Base-by-base conservation (phyloP, 2,113 vertebrate species). In the Strix uralensis region DNA sequence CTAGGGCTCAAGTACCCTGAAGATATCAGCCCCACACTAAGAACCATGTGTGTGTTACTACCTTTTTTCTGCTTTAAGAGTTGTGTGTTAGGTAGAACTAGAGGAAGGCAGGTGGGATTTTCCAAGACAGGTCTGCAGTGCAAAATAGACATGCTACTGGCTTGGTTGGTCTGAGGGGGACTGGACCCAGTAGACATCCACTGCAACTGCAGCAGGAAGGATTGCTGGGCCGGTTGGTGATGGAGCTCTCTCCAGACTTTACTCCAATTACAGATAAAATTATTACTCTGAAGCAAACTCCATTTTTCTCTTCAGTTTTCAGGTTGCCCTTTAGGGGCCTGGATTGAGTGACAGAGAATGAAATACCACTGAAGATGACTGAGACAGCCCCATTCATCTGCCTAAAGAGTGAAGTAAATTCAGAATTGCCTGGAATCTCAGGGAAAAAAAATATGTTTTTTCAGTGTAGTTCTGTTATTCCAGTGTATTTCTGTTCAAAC, bases 401-500 rank as follows among this genome's bases (percentile, higher is more conserved):
- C 18, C 5, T 42, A 27, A 91, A 66, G 4, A 14, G 13, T 52
- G n/a, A 70, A 66, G 0, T 22, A 32, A 84, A 66, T 65, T 70
- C 47, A 54, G 21, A 70, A 63, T 58, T 49, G 11, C 9, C 15
- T 71, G 14, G 7, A 73, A 63, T 72, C 6, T 57, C 26, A 9
- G 3, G 1, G 6, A 0, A 0, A 32, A 20, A 57, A 15, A 36
- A 10, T 3, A 25, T 1, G 1, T 8, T 74, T 82, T 72, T 36
- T 20, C 9, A 5, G 29, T 10, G 4, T 75, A 36, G 44, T 46
- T 46, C 44, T 46, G 44, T 46, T 46, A 46, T 46, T 46, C 44
- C 44, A 46, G 44, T 17, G 16, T 46, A 46, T n/a, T 91, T 92
- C 38, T 92, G 23, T 42, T 88, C 40, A 66, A 70, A 62, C 5